Percentiles rank a stretch among this genome's conserved stretches.
These are phyloP conservation scores for Ailuropoda melanoleuca DNA, from an alignment of 2,113 vertebrate species.

Conservation along the genomic window DNA sequence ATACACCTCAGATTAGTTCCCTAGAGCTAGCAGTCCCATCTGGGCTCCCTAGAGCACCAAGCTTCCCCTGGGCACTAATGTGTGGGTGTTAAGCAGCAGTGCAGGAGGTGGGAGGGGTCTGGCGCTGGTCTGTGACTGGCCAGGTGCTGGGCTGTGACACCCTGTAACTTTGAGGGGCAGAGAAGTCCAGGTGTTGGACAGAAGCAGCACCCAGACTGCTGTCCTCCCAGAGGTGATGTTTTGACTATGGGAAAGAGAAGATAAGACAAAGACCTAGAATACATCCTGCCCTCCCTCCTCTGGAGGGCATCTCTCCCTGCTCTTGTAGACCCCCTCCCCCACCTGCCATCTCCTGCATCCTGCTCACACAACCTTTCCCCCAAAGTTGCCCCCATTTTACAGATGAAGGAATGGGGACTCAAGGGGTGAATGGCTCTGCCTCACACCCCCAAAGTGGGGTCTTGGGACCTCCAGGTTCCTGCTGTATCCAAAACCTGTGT, in stretches of 20 bases:
- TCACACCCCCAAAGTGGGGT: too few relatives aligned
- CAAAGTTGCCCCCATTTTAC: background rate
- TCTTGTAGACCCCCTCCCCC: background rate
- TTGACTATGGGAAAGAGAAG: background rate
- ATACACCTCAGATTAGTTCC: background rate
- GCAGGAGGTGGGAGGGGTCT: background rate
- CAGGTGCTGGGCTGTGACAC: background rate
- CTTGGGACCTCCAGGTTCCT: background rate
- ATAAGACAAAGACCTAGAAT: background rate
- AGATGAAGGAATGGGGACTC: background rate
- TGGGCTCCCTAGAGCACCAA: background rate
- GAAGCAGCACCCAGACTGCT: background rate
- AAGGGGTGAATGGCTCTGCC: background rate
- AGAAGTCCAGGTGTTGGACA: background rate
- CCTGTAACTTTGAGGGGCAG: background rate
- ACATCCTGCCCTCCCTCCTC: background rate
- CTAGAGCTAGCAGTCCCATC: background rate
- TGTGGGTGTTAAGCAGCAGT: background rate
- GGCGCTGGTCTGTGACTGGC: background rate
- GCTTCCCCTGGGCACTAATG: background rate
- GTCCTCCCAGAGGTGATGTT: background rate
- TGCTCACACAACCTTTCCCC: background rate
- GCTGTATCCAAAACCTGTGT: background rate
- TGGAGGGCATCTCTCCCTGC: background rate
- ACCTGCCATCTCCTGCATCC: background rate